phyloP scores from a whole-genome alignment of 2,113 vertebrate species.

The Leptodactylus fuscus region DNA sequence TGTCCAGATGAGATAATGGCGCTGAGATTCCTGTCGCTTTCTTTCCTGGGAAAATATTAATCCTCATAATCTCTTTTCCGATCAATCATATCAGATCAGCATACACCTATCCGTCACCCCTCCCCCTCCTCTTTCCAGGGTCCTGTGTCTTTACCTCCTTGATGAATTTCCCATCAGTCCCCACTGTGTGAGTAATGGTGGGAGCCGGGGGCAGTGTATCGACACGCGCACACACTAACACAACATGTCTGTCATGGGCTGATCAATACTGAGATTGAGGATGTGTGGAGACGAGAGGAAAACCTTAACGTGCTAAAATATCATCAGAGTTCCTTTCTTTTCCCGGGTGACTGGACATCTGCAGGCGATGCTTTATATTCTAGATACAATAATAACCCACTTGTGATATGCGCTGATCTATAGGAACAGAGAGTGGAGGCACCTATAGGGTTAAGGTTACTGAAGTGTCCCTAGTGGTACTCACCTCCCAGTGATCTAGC shows the following conservation, averaged over 20 bases:
- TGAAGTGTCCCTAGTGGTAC: no score
- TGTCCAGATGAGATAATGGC: not conserved
- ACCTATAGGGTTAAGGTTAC: not conserved
- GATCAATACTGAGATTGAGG: conserved; percentile 49
- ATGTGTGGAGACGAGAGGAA: conserved; percentile 31
- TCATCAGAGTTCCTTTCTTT: not conserved
- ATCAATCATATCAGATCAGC: not conserved
- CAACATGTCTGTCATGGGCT: conserved; percentile 46
- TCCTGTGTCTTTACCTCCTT: conserved; percentile 25
- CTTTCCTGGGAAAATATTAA: not conserved
- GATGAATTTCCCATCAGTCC: conserved; percentile 33
- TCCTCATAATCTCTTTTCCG: not conserved
- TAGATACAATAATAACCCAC: not conserved
- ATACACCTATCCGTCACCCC: not conserved
- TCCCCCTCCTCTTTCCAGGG: not conserved
- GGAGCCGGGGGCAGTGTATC: conserved; percentile 41
- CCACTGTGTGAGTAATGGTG: conserved; percentile 32
- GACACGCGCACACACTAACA: conserved; percentile 35
- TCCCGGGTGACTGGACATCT: not conserved
- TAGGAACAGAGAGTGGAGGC: not conserved
- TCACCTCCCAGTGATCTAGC: no score
- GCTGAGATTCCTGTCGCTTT: not conserved
- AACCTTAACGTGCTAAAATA: not conserved
- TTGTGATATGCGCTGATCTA: not conserved
- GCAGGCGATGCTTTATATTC: not conserved